Evolutionary conservation across 2,888 invertebrate genomes (phyloP), one percentile per base, ranked within the genome.

Genomic region (Drosophila glabriapex): DNA sequence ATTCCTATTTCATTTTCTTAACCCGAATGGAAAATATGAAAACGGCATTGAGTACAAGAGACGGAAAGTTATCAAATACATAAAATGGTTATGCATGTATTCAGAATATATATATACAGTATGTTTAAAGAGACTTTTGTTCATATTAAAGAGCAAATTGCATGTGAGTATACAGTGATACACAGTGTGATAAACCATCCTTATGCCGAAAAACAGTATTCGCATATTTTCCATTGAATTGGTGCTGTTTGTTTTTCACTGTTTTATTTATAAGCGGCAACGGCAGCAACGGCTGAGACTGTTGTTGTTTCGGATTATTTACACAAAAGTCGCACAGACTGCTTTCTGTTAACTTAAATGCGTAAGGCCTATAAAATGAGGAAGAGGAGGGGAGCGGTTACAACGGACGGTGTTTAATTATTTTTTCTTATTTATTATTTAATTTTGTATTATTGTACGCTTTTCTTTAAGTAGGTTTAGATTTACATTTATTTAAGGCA

Each of bases 261-360:
- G 49, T 65, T 72, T 72, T 72, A 72, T 72, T 72, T 72, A 66
- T 67, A 54, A 64, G 68, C 60, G 55, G 39, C 55, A 31, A 25
- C 52, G 41, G 65, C 55, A 31, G 35, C 52, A 39, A 52, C 59
- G 46, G 49, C 52, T 61, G 56, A 46, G 7, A 29, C 28, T 56
- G 56, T 71, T 73, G 60, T 68, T 68, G 43, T 59, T 67, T 53
- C 46, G 29, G 59, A 76, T 62, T 78, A 78, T 78, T 73, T 73
- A 73, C 73, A 73, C 60, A 61, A 52, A 63, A 65, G 56, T 63
- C 62, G 65, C 70, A 54, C 56, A 67, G 60, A 61, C 55, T 56
- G 52, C 49, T 63, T 75, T 64, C 66, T 50, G 70, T 56, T 75
- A 66, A 75, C 50, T 67, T 52, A 31, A 52, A 64, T 59, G 58